Evolutionary conservation across 2,888 invertebrate genomes (phyloP), one percentile per base, ranked within the genome.

Genomic region (Anoncus sp.): DNA sequence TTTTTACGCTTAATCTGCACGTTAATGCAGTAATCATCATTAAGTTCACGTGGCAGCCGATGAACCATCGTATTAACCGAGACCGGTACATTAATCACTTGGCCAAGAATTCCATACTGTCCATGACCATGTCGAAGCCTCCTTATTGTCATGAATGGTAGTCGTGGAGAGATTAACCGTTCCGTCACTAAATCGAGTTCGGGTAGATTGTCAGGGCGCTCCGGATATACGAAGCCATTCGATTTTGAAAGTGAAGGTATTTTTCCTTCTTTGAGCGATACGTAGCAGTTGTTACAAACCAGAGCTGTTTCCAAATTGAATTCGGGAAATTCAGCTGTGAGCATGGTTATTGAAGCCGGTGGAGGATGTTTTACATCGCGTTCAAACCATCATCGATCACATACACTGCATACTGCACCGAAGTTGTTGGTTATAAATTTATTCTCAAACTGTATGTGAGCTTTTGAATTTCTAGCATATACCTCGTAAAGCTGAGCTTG

Each of bases 51-150:
- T 49, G 84, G 83, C 14, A 85, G 72, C 7, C 18, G 10, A 27
- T 77, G 24, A 12, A 86, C 83, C 85, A 86, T 85, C 47, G 72
- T 85, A 66, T 85, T 75, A 3, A 84, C 81, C 22, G 77, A 75
- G 3, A 85, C 77, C 31, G 86, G 85, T 38, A 87, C 83, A 82
- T 87, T 87, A 10, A 86, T 86, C 1, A 86, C 71, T 67, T 86
- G 87, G 3, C 85, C 85, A 22, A 77, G 71, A 47, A 85, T 85
- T 55, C 82, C 84, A 57, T 77, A 83, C 57, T 81, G 82, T 27
- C 84, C 84, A 57, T 84, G 45, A 12, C 49, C 16, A 81, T 86
- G 82, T 35, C 83, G 74, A 60, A 84, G 70, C 51, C 84, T 49
- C 65, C 84, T 51, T 45, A 82, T 83, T 67, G 77, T 82, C 84